Base-by-base conservation (phyloP, 2,888 invertebrate species). In the Aphrophora alni region DNA sequence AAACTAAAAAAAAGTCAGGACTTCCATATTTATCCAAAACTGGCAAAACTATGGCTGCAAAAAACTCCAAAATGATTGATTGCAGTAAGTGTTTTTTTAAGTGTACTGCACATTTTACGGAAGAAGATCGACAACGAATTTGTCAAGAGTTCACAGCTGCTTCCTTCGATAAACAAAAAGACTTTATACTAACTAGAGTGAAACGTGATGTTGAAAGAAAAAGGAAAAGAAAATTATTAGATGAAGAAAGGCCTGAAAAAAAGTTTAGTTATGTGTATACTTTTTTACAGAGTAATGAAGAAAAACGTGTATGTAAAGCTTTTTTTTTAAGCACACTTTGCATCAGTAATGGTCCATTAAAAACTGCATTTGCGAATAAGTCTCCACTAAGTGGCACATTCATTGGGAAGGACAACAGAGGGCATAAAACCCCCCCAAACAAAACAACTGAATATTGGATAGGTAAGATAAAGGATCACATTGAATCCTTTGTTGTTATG, bases 281-380 rank as follows among this genome's bases (percentile, higher is more conserved):
- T 38, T 78, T 78, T 78, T 17, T 38, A 21, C 69, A 78, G 27
- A n/a, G 70, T n/a, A n/a, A 8, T 38, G 71, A 78, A 51, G 78
- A 78, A 14, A 71, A 26, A 70, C 21, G 70, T 27, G 71, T 78
- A 33, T 78, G 78, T 33, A 78, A 78, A 70, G 17, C 44, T 1
- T 77, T 77, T 68, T 77, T 68, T 77, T 26, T 77, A 8, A 71
- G 28, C 27, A 71, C 70, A 78, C 71, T 78, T n/a, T 78, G 21
- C 12, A 70, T 78, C n/a, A 71, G 78, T 78, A 78, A 78, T 78
- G 78, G 78, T 33, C 74, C 38, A n/a, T n/a, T 38, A 33, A 78
- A 78, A 71, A 71, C 70, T 7, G 78, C 71, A 10, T 71, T 78
- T 28, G 38, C 70, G 17, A 33, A 38, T 28, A 71, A 38, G 28